Conservation (phyloP, 1,140 invertebrate species). For the Matsumurasca onukii region DNA sequence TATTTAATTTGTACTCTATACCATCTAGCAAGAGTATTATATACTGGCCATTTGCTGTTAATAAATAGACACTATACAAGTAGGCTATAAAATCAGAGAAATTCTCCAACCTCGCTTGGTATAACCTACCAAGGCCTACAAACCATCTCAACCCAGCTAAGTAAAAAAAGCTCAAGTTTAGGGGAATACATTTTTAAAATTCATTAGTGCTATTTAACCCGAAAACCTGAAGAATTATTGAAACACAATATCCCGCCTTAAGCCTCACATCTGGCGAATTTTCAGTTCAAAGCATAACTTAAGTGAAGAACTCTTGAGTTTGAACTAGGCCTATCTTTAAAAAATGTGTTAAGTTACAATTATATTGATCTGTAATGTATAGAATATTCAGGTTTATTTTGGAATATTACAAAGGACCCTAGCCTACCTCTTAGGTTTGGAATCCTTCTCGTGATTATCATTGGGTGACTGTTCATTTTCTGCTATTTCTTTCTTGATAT, state of each 20-base stretch:
- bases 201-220: neutral
- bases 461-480: conserved; percentile 10
- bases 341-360: neutral
- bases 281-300: neutral
- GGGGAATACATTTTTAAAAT: neutral
- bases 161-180: neutral
- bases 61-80: neutral
- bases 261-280: neutral
- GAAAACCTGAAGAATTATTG: neutral
- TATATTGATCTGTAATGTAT: neutral
- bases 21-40: neutral
- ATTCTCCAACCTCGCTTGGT: too few species aligned
- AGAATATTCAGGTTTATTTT: neutral
- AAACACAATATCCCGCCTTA: neutral
- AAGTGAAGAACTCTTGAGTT: neutral
- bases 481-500: neutral
- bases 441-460: conserved; percentile 18
- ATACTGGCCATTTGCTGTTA: neutral
- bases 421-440: conserved; percentile 22
- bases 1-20: neutral
- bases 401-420: neutral
- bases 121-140: too few species aligned
- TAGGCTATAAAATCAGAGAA: neutral
- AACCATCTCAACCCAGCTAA: neutral
- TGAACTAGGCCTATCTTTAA: neutral